Base-by-base conservation (phyloP, 2,797 vertebrate species). In the Tamandua tetradactyla region DNA sequence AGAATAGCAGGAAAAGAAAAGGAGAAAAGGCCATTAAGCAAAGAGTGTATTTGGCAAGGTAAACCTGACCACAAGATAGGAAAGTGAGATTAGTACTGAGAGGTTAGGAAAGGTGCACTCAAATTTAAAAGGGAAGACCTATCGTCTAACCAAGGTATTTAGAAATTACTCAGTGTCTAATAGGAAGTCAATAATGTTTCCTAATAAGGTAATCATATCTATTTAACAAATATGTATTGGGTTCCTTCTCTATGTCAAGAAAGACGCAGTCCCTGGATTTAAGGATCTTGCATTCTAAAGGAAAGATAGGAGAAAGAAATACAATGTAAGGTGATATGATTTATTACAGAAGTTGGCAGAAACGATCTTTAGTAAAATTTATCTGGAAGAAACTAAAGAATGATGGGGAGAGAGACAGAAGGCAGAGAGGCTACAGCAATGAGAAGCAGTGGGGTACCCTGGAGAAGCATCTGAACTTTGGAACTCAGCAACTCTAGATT, bases 371-470 rank as follows among this genome's bases (percentile, higher is more conserved):
- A 88, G 75, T 83, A 86, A 95, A 95, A 95, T 76, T 76, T 71
- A 92, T 91, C 57, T 95, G 88, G 89, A 91, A 95, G 91, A 37
- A 87, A 59, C 59, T 94, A 15, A 86, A 79, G 87, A 79, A 57
- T 92, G 44, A 94, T 47, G 13, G 18, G 82, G 23, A 93, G 86
- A 95, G 69, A 86, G 25, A 82, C 62, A 92, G 59, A 89, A 89
- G 75, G 40, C 27, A 71, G 55, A 88, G 32, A 94, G 30, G 57
- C 71, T 69, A 79, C n/a, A 93, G 79, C 74, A 78, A 20, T 30
- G 52, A 81, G 88, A 32, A 94, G 59, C 86, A 82, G 59, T 64
- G 7, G 5, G 40, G 13, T 76, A 7, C 27, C 68, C 57, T 57
- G 59, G 57, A 83, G 87, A 89, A 64, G 49, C 79, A n/a, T 32